Base-by-base conservation (phyloP, 2,888 invertebrate species). In the Lepidonotus clava region DNA sequence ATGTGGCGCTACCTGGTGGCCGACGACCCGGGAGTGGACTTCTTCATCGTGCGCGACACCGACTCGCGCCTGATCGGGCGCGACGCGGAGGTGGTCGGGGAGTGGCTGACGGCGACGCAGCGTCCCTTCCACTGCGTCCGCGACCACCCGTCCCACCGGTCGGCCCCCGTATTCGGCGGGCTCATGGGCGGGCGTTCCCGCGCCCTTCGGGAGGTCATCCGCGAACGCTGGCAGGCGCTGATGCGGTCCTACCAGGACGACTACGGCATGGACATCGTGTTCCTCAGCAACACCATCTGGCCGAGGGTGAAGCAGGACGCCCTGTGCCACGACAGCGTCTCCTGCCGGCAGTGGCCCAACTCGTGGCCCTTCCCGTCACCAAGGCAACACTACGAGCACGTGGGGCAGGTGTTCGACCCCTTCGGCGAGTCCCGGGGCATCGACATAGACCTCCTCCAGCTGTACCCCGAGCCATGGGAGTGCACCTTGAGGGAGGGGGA, bases 1-100 rank as follows among this genome's bases (percentile, higher is more conserved):
- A 90, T 89, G 90, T 90, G 90, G 90, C 84, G 90, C 4, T 90
- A 89, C 85, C 87, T 90, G 56, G 87, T 90, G 4, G 90, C 89
- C 14, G 90, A 90, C 80, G 89, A 90, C 77, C 36, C 46, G 11
- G 86, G 86, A 11, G 90, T 90, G 0, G 88, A 89, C 83, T 76
- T 83, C 46, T 90, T 90, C 86, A 88, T 90, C 51, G 84, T 90
- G n/a, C 80, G 90, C 21, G 90, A 90, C 85, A 40, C 87, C 18
- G 90, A 90, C 71, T 84, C 88, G 5, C 86, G 88, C 1, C 86
- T 90, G 32, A 87, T 88, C 18, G 85, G 84, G 32, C 51, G 90
- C 38, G 90, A 90, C 61, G 89, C 89, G 2, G 89, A 88, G 11
- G 84, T 87, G 6, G 90, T 90, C 4, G n/a, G 71, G 6, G 90